These are phyloP conservation scores for Colaptes auratus DNA, from an alignment of 2,113 vertebrate genomes.

Conservation along the genomic window DNA sequence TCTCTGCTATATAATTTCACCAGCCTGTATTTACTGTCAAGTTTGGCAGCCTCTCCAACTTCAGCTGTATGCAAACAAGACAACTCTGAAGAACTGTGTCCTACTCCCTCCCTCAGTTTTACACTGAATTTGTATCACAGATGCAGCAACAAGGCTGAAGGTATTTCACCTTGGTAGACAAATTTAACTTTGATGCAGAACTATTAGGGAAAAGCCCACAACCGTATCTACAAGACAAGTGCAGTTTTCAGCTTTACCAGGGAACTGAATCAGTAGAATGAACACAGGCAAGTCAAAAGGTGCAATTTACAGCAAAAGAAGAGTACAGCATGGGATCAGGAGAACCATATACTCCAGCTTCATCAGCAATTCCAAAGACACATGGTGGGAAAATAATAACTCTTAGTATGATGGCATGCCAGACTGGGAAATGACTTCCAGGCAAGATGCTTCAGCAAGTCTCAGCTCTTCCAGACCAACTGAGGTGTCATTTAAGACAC, in stretches of 20 bases:
- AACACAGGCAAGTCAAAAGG: neutral
- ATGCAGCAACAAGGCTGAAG: neutral
- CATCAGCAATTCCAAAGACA: neutral
- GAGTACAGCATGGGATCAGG: neutral
- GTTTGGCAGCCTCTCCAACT: neutral
- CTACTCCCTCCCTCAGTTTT: neutral
- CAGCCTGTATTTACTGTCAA: neutral
- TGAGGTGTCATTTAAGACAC: neutral
- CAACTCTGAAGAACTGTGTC: neutral
- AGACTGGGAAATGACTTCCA: neutral
- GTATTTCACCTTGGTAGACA: neutral
- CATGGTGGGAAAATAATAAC: neutral
- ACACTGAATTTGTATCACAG: neutral
- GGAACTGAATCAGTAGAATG: too few relatives aligned
- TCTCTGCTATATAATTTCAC: neutral
- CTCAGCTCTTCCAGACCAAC: neutral
- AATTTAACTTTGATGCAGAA: neutral
- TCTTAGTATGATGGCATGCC: rapidly evolving
- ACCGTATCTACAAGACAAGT: neutral
- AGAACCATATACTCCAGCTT: neutral
- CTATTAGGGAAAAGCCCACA: neutral
- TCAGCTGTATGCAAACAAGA: neutral
- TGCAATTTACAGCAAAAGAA: neutral
- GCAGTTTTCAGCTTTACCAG: neutral
- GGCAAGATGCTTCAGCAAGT: neutral